These are phyloP conservation scores for Pocillopora damicornis DNA, from an alignment of 64 coral and sea anemone species.

Conservation along the genomic window DNA sequence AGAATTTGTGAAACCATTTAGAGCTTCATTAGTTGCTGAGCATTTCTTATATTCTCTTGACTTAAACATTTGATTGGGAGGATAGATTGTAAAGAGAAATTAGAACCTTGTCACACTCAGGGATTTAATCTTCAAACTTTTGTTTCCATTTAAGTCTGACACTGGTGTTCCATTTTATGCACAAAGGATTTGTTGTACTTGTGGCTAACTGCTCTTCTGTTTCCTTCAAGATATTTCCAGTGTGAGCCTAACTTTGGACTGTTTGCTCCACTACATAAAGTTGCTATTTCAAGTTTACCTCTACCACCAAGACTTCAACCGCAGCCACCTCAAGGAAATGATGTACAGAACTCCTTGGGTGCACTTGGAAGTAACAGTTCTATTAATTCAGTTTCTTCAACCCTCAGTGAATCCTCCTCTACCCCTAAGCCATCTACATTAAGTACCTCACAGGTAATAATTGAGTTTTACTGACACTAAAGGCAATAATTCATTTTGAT, in stretches of 20 bases:
- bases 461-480: too few species aligned
- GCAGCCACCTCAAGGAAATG: constrained; percentile 13
- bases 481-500: background rate
- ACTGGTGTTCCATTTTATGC: background rate
- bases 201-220: background rate
- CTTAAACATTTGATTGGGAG: too few species aligned
- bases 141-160: too few species aligned
- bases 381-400: constrained; percentile 35
- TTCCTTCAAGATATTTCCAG: constrained; percentile 45
- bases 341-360: background rate
- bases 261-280: constrained; percentile 64
- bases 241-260: constrained; percentile 55
- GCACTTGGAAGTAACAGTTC: constrained; percentile 24
- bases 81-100: too few species aligned
- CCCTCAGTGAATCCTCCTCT: constrained; percentile 3
- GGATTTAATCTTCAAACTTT: too few species aligned
- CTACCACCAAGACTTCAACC: constrained; percentile 29
- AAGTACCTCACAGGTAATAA: constrained; percentile 19
- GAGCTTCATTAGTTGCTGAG: too few species aligned
- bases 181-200: background rate
- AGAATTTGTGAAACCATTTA: too few species aligned
- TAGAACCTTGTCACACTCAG: too few species aligned
- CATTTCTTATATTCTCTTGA: too few species aligned
- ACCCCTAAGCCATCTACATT: background rate
- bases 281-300: constrained; percentile 42